phyloP scores from a whole-genome alignment of 2,113 vertebrate species.

The Perognathus longimembris region DNA sequence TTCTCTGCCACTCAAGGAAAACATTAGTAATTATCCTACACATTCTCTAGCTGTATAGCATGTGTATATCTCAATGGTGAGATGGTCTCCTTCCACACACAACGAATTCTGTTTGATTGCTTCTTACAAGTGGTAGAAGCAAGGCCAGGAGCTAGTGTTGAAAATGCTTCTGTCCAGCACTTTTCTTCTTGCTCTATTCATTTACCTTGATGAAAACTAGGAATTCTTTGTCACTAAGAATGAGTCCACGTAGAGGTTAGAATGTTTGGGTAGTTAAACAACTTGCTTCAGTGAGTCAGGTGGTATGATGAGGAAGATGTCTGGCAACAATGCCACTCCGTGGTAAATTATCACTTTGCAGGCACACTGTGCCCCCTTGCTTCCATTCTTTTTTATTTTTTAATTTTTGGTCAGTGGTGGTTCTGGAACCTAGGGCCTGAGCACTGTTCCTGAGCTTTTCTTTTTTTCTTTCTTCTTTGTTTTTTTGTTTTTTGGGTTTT shows the following conservation, averaged over 20 bases:
- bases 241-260: not conserved
- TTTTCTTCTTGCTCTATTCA: not conserved
- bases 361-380: not conserved
- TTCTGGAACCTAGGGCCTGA: no score
- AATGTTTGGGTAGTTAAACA: not conserved
- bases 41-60: constrained; percentile 3
- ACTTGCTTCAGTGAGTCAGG: not conserved
- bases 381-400: no score
- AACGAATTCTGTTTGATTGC: not conserved
- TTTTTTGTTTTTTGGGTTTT: no score
- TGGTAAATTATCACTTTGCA: not conserved
- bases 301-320: not conserved
- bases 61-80: not conserved
- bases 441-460: no score
- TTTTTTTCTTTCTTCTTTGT: no score
- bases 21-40: not conserved
- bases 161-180: not conserved
- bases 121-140: not conserved
- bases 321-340: not conserved
- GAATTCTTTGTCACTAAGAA: constrained; percentile 1
- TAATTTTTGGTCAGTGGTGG: no score
- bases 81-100: not conserved
- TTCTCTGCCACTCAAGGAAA: constrained; percentile 6
- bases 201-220: constrained; percentile 20
- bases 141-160: not conserved